Evolutionary conservation across 2,113 vertebrate species (phyloP).

Genomic region (Piliocolobus tephrosceles): DNA sequence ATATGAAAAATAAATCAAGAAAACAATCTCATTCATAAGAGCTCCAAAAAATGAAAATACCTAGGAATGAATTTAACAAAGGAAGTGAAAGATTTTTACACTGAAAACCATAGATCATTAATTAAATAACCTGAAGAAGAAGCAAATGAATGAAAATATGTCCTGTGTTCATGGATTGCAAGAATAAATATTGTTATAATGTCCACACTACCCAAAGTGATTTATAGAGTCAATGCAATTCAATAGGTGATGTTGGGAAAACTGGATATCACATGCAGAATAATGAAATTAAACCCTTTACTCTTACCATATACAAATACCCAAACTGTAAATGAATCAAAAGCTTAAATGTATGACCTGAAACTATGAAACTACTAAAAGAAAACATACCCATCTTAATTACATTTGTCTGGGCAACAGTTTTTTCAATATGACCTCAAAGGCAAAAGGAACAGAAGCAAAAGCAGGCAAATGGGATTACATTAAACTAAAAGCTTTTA

Average conservation of each 20-base stretch:
- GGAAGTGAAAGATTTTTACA: not conserved
- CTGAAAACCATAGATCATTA: not conserved
- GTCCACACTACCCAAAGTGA: not conserved
- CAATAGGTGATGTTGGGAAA: no score
- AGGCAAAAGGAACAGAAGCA: not conserved
- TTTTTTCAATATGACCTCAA: not conserved
- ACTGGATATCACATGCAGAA: no score
- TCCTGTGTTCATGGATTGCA: not conserved
- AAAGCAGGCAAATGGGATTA: not conserved
- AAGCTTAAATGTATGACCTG: no score
- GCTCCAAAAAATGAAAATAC: not conserved
- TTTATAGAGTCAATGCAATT: not conserved
- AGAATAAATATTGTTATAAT: not conserved
- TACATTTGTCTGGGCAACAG: not conserved
- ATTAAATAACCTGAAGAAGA: not conserved
- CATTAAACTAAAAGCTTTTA: not conserved
- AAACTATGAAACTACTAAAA: not conserved
- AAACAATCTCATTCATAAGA: not conserved
- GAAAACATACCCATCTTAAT: not conserved
- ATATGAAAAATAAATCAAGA: not conserved
- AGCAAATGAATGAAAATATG: not conserved
- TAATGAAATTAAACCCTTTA: no score
- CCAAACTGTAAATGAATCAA: no score
- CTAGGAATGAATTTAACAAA: not conserved
- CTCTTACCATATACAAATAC: no score